Conservation (phyloP, 2,888 invertebrate species). For the Noctua comes region DNA sequence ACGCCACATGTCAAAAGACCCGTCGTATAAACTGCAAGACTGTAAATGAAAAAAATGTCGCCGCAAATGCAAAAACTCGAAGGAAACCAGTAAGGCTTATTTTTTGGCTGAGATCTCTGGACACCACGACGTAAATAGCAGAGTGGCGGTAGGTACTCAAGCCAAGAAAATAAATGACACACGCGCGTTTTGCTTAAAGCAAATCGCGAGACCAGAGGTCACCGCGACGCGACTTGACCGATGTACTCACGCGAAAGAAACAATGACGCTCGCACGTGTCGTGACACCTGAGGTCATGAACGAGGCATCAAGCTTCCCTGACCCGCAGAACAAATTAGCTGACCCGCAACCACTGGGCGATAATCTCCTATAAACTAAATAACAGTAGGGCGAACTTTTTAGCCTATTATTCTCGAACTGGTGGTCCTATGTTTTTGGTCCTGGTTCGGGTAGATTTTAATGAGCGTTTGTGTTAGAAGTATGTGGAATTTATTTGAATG, state of each 20-base stretch:
- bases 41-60: no score
- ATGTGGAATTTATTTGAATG: constrained; percentile 39
- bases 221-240: background rate
- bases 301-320: background rate
- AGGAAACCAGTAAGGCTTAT: background rate
- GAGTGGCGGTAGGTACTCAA: background rate
- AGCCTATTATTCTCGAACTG: constrained; percentile 28
- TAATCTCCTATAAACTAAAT: constrained; percentile 59
- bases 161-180: background rate
- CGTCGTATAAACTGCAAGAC: no score
- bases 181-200: no score
- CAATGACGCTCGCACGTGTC: background rate
- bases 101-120: background rate
- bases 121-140: background rate
- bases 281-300: background rate
- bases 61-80: background rate
- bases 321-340: constrained; percentile 58
- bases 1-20: background rate
- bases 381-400: constrained; percentile 52
- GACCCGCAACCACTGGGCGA: constrained; percentile 53
- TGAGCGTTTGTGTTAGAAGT: constrained; percentile 24
- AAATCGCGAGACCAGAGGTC: background rate
- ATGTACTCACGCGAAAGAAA: background rate
- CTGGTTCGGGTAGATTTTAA: constrained; percentile 37
- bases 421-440: constrained; percentile 33